These are phyloP conservation scores for Delia radicum DNA, from an alignment of 1,140 invertebrate species.

Conservation along the genomic window DNA sequence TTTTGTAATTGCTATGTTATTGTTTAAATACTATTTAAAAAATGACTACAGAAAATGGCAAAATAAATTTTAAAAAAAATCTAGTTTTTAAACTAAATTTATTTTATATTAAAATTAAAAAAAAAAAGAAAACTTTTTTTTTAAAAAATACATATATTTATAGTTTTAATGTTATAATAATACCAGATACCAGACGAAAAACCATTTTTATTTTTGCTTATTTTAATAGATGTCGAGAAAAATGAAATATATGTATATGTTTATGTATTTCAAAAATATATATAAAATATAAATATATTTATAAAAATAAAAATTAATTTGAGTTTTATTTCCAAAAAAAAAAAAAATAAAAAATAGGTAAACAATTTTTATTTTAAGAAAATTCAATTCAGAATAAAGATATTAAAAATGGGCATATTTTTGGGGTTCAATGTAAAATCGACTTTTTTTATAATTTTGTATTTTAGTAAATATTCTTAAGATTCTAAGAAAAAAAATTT, in stretches of 20 bases:
- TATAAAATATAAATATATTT: conserved; percentile 20
- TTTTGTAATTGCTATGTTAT: background rate
- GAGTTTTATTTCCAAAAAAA: too few relatives aligned
- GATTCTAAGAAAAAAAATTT: too few relatives aligned
- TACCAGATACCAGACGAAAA: background rate
- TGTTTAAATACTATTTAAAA: background rate
- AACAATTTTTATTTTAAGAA: too few relatives aligned
- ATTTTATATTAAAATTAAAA: conserved; percentile 14
- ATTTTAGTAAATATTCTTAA: too few relatives aligned
- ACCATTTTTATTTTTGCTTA: background rate
- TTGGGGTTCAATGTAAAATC: too few relatives aligned
- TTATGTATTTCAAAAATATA: conserved; percentile 25
- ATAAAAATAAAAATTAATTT: background rate
- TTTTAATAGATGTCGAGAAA: conserved; percentile 13
- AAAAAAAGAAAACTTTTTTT: conserved; percentile 6
- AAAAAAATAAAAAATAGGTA: too few relatives aligned
- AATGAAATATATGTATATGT: conserved; percentile 7
- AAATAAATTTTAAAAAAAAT: background rate
- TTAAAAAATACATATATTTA: conserved; percentile 10
- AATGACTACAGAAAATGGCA: background rate
- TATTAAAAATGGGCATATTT: too few relatives aligned
- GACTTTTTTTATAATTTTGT: too few relatives aligned
- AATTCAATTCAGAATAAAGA: too few relatives aligned
- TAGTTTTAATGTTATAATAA: background rate
- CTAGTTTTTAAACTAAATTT: conserved; percentile 18